Evolutionary conservation across 2,113 vertebrate species (phyloP).

Genomic region (Epinephelus moara): DNA sequence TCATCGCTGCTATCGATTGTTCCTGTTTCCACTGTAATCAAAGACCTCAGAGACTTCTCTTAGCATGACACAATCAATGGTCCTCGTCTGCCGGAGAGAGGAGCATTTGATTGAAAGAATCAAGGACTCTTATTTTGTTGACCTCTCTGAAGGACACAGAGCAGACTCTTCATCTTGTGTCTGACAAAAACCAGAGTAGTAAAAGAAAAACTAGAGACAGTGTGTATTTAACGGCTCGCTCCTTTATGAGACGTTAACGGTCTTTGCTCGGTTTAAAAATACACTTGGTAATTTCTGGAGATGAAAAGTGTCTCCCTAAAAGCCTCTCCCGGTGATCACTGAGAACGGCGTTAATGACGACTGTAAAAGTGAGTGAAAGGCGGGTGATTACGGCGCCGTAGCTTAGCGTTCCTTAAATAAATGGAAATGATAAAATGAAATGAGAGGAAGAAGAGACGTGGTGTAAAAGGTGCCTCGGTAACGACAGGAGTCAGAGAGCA

Average conservation of each 20-base stretch:
- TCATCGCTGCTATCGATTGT: background rate
- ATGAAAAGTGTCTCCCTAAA: conserved; percentile 56
- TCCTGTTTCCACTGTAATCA: conserved; percentile 35
- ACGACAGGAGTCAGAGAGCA: background rate
- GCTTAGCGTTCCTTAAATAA: conserved; percentile 44
- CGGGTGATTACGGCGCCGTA: conserved; percentile 16
- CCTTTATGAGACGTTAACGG: conserved; percentile 31
- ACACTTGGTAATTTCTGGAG: conserved; percentile 26
- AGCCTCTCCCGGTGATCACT: conserved; percentile 48
- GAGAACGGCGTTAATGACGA: conserved; percentile 51
- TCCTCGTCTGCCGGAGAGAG: conserved; percentile 5
- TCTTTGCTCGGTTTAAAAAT: conserved; percentile 41
- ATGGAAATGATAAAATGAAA: conserved; percentile 54
- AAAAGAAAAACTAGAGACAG: conserved; percentile 4
- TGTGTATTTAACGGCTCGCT: background rate
- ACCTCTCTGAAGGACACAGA: conserved; percentile 35
- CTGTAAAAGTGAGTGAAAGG: conserved; percentile 57
- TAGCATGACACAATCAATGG: conserved; percentile 12
- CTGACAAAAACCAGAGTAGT: background rate
- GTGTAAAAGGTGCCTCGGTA: conserved; percentile 36
- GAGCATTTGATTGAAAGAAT: conserved; percentile 30
- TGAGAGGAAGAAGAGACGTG: background rate
- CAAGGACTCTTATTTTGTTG: conserved; percentile 26
- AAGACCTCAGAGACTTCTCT: background rate
- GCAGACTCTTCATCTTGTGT: background rate